Conservation (phyloP, 1,140 invertebrate species). For the Pomacea maculata region DNA sequence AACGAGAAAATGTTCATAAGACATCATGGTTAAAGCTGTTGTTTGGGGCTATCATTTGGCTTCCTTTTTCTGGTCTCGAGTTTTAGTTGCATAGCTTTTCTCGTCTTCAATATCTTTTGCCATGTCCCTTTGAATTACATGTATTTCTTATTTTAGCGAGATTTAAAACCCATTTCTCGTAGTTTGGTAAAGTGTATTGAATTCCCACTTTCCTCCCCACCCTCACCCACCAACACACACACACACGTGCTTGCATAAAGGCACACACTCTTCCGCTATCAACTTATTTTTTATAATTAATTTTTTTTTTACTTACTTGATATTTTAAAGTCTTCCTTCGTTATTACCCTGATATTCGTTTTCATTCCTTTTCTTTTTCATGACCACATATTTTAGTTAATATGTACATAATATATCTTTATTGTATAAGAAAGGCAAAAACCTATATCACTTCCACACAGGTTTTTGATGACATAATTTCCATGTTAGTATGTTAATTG, state of each 20-base stretch:
- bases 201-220: background rate
- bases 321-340: background rate
- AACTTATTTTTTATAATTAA: background rate
- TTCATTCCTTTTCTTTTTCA: slow-evolving; percentile 10
- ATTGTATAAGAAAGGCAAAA: too few species aligned
- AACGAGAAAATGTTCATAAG: too few species aligned
- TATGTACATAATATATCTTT: too few species aligned
- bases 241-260: background rate
- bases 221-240: background rate
- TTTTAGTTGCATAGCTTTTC: background rate
- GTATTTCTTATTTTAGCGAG: background rate
- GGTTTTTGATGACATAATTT: too few species aligned
- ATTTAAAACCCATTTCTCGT: too few species aligned
- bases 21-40: too few species aligned
- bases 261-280: background rate
- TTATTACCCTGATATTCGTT: background rate
- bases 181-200: too few species aligned
- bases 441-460: too few species aligned
- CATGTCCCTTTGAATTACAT: background rate
- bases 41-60: background rate
- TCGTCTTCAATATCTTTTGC: background rate
- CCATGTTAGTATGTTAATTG: too few species aligned
- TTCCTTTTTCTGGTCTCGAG: background rate
- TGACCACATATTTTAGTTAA: too few species aligned
- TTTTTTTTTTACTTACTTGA: background rate